Evolutionary conservation across 2,888 invertebrate genomes (phyloP).

Genomic region (Perithous albicinctus): DNA sequence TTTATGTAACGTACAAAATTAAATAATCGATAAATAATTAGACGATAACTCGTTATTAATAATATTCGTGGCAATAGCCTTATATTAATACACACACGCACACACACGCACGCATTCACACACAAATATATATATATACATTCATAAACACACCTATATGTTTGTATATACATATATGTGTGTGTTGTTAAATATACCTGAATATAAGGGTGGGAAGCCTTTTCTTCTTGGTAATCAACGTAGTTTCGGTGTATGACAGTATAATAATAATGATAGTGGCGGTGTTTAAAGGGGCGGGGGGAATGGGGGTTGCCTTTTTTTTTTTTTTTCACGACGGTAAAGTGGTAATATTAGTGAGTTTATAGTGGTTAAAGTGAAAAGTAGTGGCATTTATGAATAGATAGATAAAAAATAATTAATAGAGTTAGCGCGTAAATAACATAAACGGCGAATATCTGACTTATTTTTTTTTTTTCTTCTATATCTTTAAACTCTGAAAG

Average conservation of each 20-base stretch:
- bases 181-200: conserved; percentile 49
- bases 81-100: conserved; percentile 44
- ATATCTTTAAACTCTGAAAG: conserved; percentile 22
- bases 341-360: conserved; percentile 41
- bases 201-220: conserved; percentile 46
- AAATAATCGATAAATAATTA: conserved; percentile 73
- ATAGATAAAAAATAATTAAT: conserved; percentile 20
- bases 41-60: conserved; percentile 65
- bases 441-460: conserved; percentile 50
- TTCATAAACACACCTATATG: not conserved
- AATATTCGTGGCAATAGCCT: conserved; percentile 65
- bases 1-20: conserved; percentile 68
- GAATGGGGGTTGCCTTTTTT: conserved; percentile 26
- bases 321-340: conserved; percentile 46
- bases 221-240: conserved; percentile 61
- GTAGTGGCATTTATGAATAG: conserved; percentile 38
- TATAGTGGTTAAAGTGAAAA: conserved; percentile 49
- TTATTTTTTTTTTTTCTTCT: conserved; percentile 26
- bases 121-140: no score
- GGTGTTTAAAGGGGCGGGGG: conserved; percentile 24
- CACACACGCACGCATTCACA: no score
- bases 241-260: conserved; percentile 37
- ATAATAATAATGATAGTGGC: conserved; percentile 56
- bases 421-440: conserved; percentile 24
- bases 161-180: conserved; percentile 15